Evolutionary conservation across 2,888 invertebrate genomes (phyloP).

Genomic region (Cynaeus angustus): DNA sequence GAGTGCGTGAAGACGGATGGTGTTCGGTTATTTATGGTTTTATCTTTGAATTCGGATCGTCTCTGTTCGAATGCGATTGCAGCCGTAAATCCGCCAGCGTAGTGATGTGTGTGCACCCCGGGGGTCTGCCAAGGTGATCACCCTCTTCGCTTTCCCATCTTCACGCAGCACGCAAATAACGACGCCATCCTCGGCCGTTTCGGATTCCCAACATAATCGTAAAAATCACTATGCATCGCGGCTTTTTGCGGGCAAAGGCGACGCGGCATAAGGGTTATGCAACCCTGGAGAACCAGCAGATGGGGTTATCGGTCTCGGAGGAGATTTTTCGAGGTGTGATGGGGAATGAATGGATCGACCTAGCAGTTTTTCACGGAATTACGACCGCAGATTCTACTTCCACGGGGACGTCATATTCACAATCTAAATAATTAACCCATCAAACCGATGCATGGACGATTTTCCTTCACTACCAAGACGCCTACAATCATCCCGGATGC

Average conservation of each 20-base stretch:
- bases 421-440: slow-evolving; percentile 44
- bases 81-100: slow-evolving; percentile 58
- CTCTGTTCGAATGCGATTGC: slow-evolving; percentile 59
- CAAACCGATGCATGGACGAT: slow-evolving; percentile 4
- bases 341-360: slow-evolving; percentile 67
- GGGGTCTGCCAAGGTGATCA: slow-evolving; percentile 58
- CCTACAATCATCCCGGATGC: slow-evolving; percentile 22
- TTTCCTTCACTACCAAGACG: not conserved
- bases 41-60: slow-evolving; percentile 58
- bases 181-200: slow-evolving; percentile 58
- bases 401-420: slow-evolving; percentile 71
- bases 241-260: slow-evolving; percentile 55
- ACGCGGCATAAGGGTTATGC: slow-evolving; percentile 70
- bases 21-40: slow-evolving; percentile 61
- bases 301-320: slow-evolving; percentile 77
- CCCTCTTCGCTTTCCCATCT: slow-evolving; percentile 61
- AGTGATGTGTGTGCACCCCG: slow-evolving; percentile 64
- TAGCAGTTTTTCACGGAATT: slow-evolving; percentile 66
- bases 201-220: slow-evolving; percentile 70
- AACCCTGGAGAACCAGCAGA: slow-evolving; percentile 72
- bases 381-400: slow-evolving; percentile 66
- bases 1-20: slow-evolving; percentile 57
- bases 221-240: slow-evolving; percentile 72
- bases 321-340: slow-evolving; percentile 71
- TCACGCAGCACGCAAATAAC: slow-evolving; percentile 64